Percentiles rank a stretch among this genome's conserved stretches.
Conservation (phyloP, 2,888 invertebrate genomes). For the Nasonovia ribisnigri region DNA sequence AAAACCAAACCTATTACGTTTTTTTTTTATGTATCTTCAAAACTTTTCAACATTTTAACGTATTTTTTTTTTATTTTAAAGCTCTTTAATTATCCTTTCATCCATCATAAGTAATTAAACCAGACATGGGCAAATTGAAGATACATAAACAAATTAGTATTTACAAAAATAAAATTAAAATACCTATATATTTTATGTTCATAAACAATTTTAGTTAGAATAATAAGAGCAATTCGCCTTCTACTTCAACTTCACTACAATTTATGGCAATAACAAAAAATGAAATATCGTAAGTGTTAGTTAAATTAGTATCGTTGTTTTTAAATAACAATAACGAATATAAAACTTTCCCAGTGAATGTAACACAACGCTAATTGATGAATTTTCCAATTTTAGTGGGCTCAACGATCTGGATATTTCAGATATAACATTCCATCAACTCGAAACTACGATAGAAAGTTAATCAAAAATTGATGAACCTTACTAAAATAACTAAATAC, state of each 20-base stretch:
- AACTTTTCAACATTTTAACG: too few relatives aligned
- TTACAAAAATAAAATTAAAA: neutral
- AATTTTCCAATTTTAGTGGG: neutral
- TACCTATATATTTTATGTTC: neutral
- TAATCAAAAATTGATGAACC: too few relatives aligned
- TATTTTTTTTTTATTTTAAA: too few relatives aligned
- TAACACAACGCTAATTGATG: neutral
- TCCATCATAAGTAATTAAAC: too few relatives aligned
- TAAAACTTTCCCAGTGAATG: neutral
- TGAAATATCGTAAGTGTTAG: neutral
- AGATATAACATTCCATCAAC: too few relatives aligned
- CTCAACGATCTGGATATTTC: slow-evolving; percentile 15
- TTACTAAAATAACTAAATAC: too few relatives aligned
- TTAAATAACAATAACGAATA: slow-evolving; percentile 6
- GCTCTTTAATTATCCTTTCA: too few relatives aligned
- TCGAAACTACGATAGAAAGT: too few relatives aligned
- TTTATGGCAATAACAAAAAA: neutral
- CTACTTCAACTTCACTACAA: neutral
- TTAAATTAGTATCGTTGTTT: neutral
- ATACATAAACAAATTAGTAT: too few relatives aligned
- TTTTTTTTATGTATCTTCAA: too few relatives aligned
- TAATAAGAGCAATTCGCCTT: neutral
- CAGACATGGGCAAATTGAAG: too few relatives aligned
- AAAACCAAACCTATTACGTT: too few relatives aligned
- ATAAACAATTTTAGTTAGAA: neutral